Conservation (phyloP, 2,113 vertebrate genomes). For the Irena cyanogastra region DNA sequence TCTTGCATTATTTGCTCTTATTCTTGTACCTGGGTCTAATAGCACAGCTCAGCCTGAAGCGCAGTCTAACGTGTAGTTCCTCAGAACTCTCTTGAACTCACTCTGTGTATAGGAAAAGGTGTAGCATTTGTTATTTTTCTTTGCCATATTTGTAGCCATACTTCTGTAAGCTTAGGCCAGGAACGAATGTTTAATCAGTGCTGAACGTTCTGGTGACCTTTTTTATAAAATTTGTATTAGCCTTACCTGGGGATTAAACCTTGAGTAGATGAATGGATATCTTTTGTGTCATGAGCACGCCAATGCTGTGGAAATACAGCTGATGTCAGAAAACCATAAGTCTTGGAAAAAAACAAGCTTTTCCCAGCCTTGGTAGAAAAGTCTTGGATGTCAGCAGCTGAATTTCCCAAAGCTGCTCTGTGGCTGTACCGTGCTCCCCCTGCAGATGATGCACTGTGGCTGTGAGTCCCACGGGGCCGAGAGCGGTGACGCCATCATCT, state of each 20-base stretch:
- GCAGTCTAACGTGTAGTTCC: not conserved
- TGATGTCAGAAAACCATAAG: not conserved
- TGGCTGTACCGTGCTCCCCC: not conserved
- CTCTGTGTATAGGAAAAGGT: not conserved
- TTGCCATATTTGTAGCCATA: not conserved
- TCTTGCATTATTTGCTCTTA: not conserved
- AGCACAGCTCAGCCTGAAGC: not conserved
- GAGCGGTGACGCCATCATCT: rapidly evolving
- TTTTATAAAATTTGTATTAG: not conserved
- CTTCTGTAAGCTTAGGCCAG: not conserved
- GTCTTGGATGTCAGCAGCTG: not conserved
- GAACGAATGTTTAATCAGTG: not conserved
- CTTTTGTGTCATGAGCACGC: not conserved
- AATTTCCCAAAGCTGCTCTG: not conserved
- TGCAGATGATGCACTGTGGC: not conserved
- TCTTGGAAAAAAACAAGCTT: not conserved
- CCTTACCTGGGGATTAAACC: not conserved
- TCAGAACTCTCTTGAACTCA: not conserved
- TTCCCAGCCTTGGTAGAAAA: not conserved
- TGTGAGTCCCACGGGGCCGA: not conserved
- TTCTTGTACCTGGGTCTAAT: not conserved
- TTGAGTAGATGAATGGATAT: not conserved
- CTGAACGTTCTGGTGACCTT: not conserved
- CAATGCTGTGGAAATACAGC: not conserved
- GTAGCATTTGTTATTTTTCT: not conserved